Conservation (phyloP, 2,113 vertebrate genomes). For the Myiopsitta monachus region DNA sequence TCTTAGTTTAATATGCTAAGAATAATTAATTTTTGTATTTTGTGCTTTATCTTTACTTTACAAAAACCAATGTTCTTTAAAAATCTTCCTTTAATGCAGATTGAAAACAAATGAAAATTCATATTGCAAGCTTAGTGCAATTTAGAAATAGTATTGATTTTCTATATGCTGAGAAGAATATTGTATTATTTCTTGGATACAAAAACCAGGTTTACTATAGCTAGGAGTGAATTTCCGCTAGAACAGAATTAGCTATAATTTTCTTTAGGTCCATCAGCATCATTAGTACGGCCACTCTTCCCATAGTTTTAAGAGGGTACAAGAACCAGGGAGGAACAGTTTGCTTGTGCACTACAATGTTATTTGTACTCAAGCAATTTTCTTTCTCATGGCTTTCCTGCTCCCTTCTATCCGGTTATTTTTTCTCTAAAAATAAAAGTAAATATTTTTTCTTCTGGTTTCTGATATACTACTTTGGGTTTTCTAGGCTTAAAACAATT, state of each 20-base stretch:
- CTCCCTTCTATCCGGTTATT: neutral
- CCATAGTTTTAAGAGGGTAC: neutral
- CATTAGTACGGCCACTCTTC: neutral
- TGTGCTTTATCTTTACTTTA: neutral
- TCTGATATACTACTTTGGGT: neutral
- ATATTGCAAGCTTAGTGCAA: neutral
- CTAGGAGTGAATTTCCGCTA: neutral
- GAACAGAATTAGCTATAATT: neutral
- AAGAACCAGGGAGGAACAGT: neutral
- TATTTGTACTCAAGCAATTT: neutral
- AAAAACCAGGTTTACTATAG: neutral
- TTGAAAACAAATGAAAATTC: neutral
- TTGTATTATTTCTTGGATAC: neutral
- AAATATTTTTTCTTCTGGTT: neutral
- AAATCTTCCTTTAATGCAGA: neutral
- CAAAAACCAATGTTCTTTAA: neutral
- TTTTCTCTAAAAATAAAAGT: neutral
- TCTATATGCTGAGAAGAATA: neutral
- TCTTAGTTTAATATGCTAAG: neutral
- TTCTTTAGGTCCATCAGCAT: neutral
- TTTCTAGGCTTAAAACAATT: neutral
- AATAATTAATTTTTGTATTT: neutral
- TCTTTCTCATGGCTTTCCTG: neutral
- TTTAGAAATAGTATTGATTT: neutral
- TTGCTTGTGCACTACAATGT: neutral